Evolutionary conservation across 1,140 invertebrate species (phyloP), one percentile per base, ranked within the genome.

Genomic region (Ips typographus): DNA sequence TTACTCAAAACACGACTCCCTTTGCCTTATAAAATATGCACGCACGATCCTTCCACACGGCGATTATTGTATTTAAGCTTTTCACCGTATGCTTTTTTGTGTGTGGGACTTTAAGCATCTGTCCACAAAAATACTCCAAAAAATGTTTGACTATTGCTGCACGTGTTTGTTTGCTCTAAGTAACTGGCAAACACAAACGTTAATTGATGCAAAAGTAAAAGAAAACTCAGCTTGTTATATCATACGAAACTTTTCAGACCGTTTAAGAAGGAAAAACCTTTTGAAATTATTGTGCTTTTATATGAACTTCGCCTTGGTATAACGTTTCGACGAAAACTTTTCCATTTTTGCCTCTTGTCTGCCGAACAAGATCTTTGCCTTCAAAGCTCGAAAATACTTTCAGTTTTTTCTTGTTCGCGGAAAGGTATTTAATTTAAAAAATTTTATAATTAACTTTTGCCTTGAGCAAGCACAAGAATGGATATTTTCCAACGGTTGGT

Each of bases 61-160:
- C 65, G 71, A 73, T 73, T 73, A 73, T 72, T 66, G 70, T 72
- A 72, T 69, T 73, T 72, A 66, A 73, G 66, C 70, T 62, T 73
- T 73, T 70, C 67, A 71, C 63, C 64, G 68, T 53, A 36, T 69
- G 58, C 63, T 63, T 52, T 44, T 73, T 68, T 64, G 37, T 63
- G 47, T 65, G 58, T 73, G 64, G 68, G 69, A 71, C 63, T 53
- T 63, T 60, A 44, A 39, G 36, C 65, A 67, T 58, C 56, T 67
- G 65, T 5, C 40, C 44, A 49, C 3, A 49, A n/a, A n/a, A n/a
- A 8, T 49, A 22, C 22, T 49, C 3, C 44, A 49, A 22, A 3
- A 49, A 49, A 49, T 6, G 7, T 49, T 49, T 22, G 44, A 49
- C 6, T 22, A 8, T 49, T 49, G 7, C 7, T 49, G 22, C 44